Conservation (phyloP, 2,113 vertebrate species). For the Hydrochoerus hydrochaeris region DNA sequence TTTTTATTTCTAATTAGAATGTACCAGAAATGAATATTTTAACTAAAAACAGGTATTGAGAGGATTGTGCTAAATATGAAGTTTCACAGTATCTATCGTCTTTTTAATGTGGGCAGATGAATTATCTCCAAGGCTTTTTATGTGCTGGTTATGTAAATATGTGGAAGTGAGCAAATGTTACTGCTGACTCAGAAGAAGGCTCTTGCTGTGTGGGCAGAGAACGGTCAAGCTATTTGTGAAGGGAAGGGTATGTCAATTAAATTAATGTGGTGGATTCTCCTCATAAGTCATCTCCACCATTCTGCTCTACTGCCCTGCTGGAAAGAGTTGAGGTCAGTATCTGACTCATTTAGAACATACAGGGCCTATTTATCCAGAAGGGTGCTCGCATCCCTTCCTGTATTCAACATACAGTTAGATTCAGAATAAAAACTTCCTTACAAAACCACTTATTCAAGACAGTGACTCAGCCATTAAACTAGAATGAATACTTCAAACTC, state of each 20-base stretch:
- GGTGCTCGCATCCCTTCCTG: background rate
- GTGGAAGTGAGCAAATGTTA: background rate
- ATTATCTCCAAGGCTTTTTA: background rate
- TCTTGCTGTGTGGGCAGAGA: slow-evolving; percentile 50
- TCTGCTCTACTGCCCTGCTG: slow-evolving; percentile 4
- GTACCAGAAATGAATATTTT: slow-evolving; percentile 3
- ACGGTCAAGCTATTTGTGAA: background rate
- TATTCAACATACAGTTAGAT: background rate
- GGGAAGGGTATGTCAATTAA: slow-evolving; percentile 49
- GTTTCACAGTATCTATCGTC: background rate
- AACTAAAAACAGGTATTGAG: background rate
- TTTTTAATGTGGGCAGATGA: background rate
- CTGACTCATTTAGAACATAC: slow-evolving; percentile 51
- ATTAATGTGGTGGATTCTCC: slow-evolving; percentile 59
- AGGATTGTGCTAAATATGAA: background rate
- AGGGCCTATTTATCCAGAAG: slow-evolving; percentile 38
- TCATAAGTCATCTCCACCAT: slow-evolving; percentile 65
- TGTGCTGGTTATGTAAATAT: slow-evolving; percentile 7
- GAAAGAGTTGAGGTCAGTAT: slow-evolving; percentile 62
- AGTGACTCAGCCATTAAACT: background rate
- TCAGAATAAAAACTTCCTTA: slow-evolving; percentile 36
- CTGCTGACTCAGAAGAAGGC: slow-evolving; percentile 54
- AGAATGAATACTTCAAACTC: background rate
- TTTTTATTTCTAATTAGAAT: slow-evolving; percentile 28
- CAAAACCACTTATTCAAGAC: background rate